phyloP scores from a whole-genome alignment of 2,888 invertebrate genomes.

The Apodemia mormo region DNA sequence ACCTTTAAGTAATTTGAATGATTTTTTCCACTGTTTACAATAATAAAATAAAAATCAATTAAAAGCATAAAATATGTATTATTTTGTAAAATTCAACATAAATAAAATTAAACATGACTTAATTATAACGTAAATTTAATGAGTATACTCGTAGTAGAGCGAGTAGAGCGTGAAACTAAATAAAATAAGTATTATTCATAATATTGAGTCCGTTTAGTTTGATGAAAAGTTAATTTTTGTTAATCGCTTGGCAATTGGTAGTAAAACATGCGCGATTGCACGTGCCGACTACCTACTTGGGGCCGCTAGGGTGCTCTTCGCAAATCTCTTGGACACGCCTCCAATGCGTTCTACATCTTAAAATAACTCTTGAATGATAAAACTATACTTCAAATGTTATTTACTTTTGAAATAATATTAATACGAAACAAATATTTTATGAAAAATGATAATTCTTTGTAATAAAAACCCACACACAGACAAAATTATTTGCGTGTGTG shows the following conservation, averaged over 20 bases:
- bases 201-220: not conserved
- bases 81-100: not conserved
- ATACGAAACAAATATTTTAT: not conserved
- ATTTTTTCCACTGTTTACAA: too few species aligned
- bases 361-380: slow-evolving; percentile 28
- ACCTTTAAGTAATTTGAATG: too few species aligned
- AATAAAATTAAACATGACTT: not conserved
- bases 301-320: slow-evolving; percentile 68
- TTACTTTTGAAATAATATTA: not conserved
- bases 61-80: not conserved
- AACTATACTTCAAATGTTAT: slow-evolving; percentile 9
- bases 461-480: slow-evolving; percentile 40
- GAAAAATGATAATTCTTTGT: slow-evolving; percentile 12
- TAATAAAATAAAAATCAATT: too few species aligned
- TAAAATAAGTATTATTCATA: slow-evolving; percentile 5
- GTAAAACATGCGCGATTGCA: slow-evolving; percentile 41
- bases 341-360: slow-evolving; percentile 42
- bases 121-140: not conserved
- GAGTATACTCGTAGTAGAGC: not conserved
- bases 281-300: slow-evolving; percentile 59
- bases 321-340: slow-evolving; percentile 57
- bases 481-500: slow-evolving; percentile 24
- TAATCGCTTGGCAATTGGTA: slow-evolving; percentile 43
- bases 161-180: not conserved
- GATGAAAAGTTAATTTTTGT: slow-evolving; percentile 33